A percentile compares a stretch with the other conserved stretches of the same genome.
Evolutionary conservation across 2,113 vertebrate genomes (phyloP).

Genomic region (Clarias batrachus): DNA sequence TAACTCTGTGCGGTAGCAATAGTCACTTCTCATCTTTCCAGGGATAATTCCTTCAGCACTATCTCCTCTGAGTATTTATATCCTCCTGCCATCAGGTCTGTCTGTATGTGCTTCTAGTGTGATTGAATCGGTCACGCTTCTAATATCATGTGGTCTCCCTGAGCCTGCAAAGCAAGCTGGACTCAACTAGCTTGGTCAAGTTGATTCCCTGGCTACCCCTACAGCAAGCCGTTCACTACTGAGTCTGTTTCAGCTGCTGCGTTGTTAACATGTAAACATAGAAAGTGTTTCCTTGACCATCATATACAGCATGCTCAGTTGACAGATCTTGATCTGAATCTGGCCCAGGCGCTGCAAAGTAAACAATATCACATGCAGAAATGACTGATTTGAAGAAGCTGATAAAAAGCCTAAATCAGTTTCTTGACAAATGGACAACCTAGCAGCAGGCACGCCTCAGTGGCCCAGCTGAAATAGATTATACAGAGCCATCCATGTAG

Average conservation of each 20-base stretch:
- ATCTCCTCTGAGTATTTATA: background rate
- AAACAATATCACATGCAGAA: background rate
- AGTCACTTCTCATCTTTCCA: background rate
- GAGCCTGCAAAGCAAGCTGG: background rate
- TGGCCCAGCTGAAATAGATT: background rate
- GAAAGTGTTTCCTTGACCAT: background rate
- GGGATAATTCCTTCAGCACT: background rate
- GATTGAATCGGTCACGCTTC: background rate
- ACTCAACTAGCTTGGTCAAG: background rate
- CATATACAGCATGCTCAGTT: background rate
- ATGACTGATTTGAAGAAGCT: background rate
- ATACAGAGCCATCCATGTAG: background rate
- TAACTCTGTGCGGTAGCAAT: background rate
- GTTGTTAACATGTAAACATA: background rate
- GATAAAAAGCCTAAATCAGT: background rate
- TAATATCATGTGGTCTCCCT: background rate
- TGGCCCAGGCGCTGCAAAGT: background rate
- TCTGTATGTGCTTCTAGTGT: background rate
- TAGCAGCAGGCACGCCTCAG: background rate
- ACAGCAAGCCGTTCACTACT: background rate
- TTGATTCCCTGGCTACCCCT: background rate
- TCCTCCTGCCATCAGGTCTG: background rate
- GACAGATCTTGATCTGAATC: background rate
- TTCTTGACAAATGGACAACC: background rate
- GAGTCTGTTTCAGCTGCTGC: background rate